These are phyloP conservation scores for Pseudachorutes palmiensis DNA, from an alignment of 1,140 invertebrate species.

Conservation along the genomic window DNA sequence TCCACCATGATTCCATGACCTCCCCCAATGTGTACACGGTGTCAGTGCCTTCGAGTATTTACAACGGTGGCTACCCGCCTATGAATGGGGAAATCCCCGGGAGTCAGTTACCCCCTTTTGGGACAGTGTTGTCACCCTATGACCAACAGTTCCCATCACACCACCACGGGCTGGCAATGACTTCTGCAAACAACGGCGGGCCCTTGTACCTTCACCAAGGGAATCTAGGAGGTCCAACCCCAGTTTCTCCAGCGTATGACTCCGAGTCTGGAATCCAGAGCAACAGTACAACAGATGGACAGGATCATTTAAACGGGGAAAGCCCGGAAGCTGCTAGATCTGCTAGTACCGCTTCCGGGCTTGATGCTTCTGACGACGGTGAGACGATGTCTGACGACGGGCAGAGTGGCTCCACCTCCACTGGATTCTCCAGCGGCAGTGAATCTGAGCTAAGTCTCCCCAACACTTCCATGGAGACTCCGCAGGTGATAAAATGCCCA, in stretches of 20 bases:
- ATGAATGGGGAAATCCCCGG: not conserved
- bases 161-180: not conserved
- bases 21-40: not conserved
- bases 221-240: slow-evolving; percentile 17
- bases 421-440: slow-evolving; percentile 2
- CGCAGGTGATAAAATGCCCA: slow-evolving; percentile 59
- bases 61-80: not conserved
- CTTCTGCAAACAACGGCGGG: not conserved
- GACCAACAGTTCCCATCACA: not conserved
- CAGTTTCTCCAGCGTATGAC: not conserved
- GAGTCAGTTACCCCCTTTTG: not conserved
- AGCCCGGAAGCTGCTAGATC: slow-evolving; percentile 31
- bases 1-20: not conserved
- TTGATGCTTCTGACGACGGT: slow-evolving; percentile 26
- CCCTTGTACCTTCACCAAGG: not conserved
- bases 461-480: not conserved
- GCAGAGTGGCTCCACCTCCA: not conserved
- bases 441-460: not conserved
- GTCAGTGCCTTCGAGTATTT: not conserved
- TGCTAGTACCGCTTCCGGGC: slow-evolving; percentile 33
- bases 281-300: slow-evolving; percentile 13
- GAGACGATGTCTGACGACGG: slow-evolving; percentile 19
- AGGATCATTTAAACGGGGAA: slow-evolving; percentile 11
- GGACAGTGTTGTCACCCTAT: not conserved
- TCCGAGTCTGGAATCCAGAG: slow-evolving; percentile 11